A percentile compares a stretch with the other conserved stretches of the same genome.
These are phyloP conservation scores for Lepidochitona cinerea DNA, from an alignment of 2,888 invertebrate species.

Conservation along the genomic window DNA sequence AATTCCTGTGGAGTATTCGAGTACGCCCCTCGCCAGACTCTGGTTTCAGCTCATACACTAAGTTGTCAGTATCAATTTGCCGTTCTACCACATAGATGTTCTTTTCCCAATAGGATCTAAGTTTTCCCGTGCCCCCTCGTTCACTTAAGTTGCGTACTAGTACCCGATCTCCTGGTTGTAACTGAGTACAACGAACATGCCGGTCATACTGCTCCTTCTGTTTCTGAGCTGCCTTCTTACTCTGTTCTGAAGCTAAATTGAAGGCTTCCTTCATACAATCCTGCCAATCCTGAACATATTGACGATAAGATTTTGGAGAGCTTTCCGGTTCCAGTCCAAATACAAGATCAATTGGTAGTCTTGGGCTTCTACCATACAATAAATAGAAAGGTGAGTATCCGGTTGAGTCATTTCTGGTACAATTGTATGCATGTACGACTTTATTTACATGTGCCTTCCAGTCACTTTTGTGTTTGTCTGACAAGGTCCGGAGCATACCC, in stretches of 20 bases:
- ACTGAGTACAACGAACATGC: neutral
- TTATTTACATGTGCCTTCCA: neutral
- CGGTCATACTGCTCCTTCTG: neutral
- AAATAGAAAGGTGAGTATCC: neutral
- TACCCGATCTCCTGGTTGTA: neutral
- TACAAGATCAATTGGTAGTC: neutral
- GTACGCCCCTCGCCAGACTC: no score
- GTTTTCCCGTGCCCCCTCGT: slow-evolving; percentile 6
- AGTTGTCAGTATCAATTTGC: no score
- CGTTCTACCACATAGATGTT: no score
- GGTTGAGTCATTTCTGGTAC: neutral
- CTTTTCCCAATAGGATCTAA: slow-evolving; percentile 11
- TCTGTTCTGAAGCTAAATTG: neutral
- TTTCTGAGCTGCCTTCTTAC: neutral
- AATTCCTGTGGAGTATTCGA: no score
- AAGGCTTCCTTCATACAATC: neutral
- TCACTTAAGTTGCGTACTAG: slow-evolving; percentile 2
- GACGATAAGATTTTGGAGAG: neutral
- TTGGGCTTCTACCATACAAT: neutral
- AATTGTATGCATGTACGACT: slow-evolving; percentile 1
- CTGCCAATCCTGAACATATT: neutral
- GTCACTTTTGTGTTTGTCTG: neutral
- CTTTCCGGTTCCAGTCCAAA: neutral
- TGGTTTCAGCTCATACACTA: no score
- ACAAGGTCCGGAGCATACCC: neutral